Evolutionary conservation across 2,797 vertebrate species (phyloP).

Genomic region (Acanthurus lineatus): DNA sequence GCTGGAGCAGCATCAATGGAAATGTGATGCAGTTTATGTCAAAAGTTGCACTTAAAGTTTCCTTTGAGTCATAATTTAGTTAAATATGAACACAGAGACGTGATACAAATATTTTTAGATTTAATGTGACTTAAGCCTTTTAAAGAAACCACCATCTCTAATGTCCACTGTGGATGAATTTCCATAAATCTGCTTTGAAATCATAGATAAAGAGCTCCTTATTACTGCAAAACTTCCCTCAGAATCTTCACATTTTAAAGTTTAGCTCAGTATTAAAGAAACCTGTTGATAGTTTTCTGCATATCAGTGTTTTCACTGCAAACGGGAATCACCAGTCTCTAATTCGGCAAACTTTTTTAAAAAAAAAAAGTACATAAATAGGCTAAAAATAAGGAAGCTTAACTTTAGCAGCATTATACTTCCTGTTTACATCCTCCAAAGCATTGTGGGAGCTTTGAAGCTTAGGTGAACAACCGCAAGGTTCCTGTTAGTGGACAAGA

Average conservation of each 20-base stretch:
- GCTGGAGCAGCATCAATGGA: too few species aligned
- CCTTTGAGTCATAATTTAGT: too few species aligned
- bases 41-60: too few species aligned
- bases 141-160: too few species aligned
- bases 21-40: too few species aligned
- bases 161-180: too few species aligned
- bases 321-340: neutral
- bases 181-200: too few species aligned
- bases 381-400: neutral
- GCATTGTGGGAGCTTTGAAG: neutral
- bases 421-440: conserved; percentile 3
- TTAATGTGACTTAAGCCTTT: too few species aligned
- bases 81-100: too few species aligned
- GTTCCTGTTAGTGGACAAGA: neutral
- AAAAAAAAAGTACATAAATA: neutral
- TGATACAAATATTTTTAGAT: too few species aligned
- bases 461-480: neutral
- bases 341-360: neutral
- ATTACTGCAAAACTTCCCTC: too few species aligned
- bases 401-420: neutral
- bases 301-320: neutral
- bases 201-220: too few species aligned
- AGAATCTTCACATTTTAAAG: neutral
- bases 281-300: neutral
- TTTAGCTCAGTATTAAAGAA: neutral